These are phyloP conservation scores for Caenorhabditis sp. DNA, from an alignment of 2,888 invertebrate species.

Conservation along the genomic window DNA sequence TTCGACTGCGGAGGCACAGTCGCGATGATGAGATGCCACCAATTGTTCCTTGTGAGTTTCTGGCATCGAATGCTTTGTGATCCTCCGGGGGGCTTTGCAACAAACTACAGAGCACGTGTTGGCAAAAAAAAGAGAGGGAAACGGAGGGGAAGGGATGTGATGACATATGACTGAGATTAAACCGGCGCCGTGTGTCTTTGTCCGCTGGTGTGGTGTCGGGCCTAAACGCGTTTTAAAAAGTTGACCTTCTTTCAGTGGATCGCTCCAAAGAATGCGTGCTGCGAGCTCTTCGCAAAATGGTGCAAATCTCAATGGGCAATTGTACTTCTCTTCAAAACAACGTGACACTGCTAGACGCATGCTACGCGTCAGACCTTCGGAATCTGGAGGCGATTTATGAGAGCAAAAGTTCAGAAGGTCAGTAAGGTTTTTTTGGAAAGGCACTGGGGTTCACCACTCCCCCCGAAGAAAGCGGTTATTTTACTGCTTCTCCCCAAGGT, in stretches of 20 bases:
- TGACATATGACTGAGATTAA: conserved; percentile 33
- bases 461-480: conserved; percentile 18
- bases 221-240: no score
- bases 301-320: conserved; percentile 43
- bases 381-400: conserved; percentile 31
- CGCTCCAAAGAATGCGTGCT: conserved; percentile 72
- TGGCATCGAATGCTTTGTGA: no score
- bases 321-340: conserved; percentile 46
- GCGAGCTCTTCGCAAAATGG: conserved; percentile 60
- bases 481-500: conserved; percentile 15
- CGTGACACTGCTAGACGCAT: conserved; percentile 43
- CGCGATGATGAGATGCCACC: conserved; percentile 43
- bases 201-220: no score
- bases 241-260: conserved; percentile 69
- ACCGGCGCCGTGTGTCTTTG: no score
- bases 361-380: conserved; percentile 43
- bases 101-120: conserved; percentile 38
- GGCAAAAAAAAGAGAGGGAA: conserved; percentile 6
- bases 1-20: conserved; percentile 31
- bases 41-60: conserved; percentile 41
- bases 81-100: no score
- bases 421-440: no score
- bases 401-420: conserved; percentile 32
- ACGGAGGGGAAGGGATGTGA: conserved; percentile 7
- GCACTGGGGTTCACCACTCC: background rate